Conservation (phyloP, 2,888 invertebrate species). For the Clepsis dumicolana region DNA sequence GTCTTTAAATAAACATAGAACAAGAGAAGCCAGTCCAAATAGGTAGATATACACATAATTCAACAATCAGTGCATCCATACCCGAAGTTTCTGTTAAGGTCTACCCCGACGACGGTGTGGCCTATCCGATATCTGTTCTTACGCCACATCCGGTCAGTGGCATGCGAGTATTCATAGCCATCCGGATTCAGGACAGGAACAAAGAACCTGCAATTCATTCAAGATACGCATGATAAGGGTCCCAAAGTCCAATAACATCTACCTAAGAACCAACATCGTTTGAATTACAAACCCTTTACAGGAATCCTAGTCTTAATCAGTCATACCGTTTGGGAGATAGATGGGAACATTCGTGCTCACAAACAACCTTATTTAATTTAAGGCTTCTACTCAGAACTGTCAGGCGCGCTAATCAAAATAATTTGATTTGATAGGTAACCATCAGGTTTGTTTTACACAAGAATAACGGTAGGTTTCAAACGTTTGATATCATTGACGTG, state of each 20-base stretch:
- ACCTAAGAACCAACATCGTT: too few relatives aligned
- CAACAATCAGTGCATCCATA: slow-evolving; percentile 48
- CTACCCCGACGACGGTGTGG: slow-evolving; percentile 88
- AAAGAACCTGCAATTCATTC: slow-evolving; percentile 82
- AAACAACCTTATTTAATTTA: too few relatives aligned
- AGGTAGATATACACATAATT: not conserved
- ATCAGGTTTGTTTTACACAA: too few relatives aligned
- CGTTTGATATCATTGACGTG: too few relatives aligned
- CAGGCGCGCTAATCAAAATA: too few relatives aligned
- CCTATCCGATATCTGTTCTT: slow-evolving; percentile 88
- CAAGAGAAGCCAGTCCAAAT: not conserved
- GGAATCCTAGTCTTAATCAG: too few relatives aligned
- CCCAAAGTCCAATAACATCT: not conserved
- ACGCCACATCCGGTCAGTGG: slow-evolving; percentile 92
- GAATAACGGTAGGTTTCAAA: too few relatives aligned
- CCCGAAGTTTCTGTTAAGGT: slow-evolving; percentile 95
- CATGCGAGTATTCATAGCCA: slow-evolving; percentile 94
- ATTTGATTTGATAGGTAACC: too few relatives aligned
- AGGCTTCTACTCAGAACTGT: too few relatives aligned
- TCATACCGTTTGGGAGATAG: too few relatives aligned
- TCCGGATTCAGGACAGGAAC: slow-evolving; percentile 93
- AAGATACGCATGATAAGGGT: not conserved
- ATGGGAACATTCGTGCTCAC: too few relatives aligned
- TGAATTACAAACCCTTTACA: too few relatives aligned
- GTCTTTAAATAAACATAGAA: not conserved